Evolutionary conservation across 2,113 vertebrate species (phyloP).

Genomic region (Labeo catla): DNA sequence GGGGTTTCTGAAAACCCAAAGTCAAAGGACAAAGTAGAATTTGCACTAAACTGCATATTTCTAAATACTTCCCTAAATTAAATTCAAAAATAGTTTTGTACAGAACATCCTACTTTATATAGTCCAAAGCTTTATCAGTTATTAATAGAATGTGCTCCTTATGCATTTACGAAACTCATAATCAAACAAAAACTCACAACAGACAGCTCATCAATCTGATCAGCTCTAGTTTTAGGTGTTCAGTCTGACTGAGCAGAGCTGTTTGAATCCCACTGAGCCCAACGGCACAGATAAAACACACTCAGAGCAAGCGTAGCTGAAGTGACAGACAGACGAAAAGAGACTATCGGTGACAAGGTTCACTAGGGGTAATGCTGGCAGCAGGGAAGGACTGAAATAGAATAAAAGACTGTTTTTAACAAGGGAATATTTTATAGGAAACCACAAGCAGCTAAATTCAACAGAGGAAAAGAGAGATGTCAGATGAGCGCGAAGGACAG

Average conservation of each 20-base stretch:
- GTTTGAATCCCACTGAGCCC: constrained; percentile 15
- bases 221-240: neutral
- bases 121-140: neutral
- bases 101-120: neutral
- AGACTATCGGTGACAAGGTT: neutral
- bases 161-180: neutral
- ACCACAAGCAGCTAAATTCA: neutral
- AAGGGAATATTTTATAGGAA: constrained; percentile 38
- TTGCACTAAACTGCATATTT: neutral
- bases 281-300: constrained; percentile 6
- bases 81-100: neutral
- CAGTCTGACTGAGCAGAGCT: neutral
- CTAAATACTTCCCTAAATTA: neutral
- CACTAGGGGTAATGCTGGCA: neutral
- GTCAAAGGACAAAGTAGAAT: neutral
- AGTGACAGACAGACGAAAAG: neutral
- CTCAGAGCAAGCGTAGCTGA: neutral
- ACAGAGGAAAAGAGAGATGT: constrained; percentile 16
- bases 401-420: constrained; percentile 29
- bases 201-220: neutral
- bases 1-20: neutral
- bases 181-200: neutral
- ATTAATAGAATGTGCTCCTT: neutral
- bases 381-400: constrained; percentile 3
- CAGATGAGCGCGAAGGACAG: constrained; percentile 6